Percentiles rank a stretch among this genome's conserved stretches.
Evolutionary conservation across 2,797 vertebrate genomes (phyloP).

Genomic region (Chelon labrosus): DNA sequence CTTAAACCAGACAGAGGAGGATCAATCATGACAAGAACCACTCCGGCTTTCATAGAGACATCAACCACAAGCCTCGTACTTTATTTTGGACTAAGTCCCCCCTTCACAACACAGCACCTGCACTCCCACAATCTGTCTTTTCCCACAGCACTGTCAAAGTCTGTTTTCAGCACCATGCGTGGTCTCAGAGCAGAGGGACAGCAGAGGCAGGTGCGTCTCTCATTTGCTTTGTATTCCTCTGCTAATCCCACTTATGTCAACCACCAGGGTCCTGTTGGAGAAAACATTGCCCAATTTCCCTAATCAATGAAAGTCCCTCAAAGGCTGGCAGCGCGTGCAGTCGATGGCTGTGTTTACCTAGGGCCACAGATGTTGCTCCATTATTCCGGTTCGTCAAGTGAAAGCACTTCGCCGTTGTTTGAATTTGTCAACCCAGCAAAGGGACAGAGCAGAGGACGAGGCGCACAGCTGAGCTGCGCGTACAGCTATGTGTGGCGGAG

Average conservation of each 20-base stretch:
- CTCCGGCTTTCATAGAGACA: conserved; percentile 38
- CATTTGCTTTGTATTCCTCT: conserved; percentile 68
- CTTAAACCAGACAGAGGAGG: conserved; percentile 37
- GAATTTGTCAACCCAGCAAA: conserved; percentile 42
- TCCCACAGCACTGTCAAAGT: conserved; percentile 20
- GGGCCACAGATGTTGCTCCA: conserved; percentile 69
- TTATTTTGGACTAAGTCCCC: conserved; percentile 22
- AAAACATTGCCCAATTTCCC: conserved; percentile 74
- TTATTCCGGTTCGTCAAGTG: conserved; percentile 70
- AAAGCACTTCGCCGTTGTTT: conserved; percentile 54
- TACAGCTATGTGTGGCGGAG: neutral
- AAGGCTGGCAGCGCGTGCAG: conserved; percentile 47
- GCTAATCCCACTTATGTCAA: conserved; percentile 71
- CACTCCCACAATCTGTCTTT: conserved; percentile 27
- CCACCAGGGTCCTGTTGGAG: conserved; percentile 68
- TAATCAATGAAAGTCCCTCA: conserved; percentile 73
- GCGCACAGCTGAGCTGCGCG: conserved; percentile 31
- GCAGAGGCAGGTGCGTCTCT: conserved; percentile 65
- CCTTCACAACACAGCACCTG: conserved; percentile 50
- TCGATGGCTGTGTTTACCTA: conserved; percentile 63
- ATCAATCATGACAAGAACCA: conserved; percentile 30
- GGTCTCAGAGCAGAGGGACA: conserved; percentile 35
- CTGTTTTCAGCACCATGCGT: conserved; percentile 16
- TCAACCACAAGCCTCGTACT: conserved; percentile 26
- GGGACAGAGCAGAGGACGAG: conserved; percentile 4